phyloP scores from a whole-genome alignment of 2,888 invertebrate genomes.

The Cheilosia urbana region DNA sequence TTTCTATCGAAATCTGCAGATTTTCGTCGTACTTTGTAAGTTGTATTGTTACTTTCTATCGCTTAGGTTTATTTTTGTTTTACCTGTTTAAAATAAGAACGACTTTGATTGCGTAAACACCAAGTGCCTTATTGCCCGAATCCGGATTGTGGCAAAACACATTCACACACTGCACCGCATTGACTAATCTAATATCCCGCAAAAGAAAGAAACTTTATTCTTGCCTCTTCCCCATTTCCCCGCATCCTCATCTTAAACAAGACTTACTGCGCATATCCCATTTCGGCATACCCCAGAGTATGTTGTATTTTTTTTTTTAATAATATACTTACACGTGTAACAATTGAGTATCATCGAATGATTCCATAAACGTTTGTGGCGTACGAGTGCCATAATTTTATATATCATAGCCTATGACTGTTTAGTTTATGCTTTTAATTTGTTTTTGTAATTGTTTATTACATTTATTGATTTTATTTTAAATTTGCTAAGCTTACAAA shows the following conservation, averaged over 20 bases:
- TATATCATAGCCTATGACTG: slow-evolving; percentile 71
- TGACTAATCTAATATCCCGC: slow-evolving; percentile 39
- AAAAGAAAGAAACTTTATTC: slow-evolving; percentile 33
- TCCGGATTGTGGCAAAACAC: slow-evolving; percentile 66
- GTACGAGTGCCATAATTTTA: slow-evolving; percentile 67
- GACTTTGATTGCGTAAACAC: slow-evolving; percentile 53
- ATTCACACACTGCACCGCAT: slow-evolving; percentile 3
- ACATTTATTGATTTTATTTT: slow-evolving; percentile 42
- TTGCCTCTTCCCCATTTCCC: slow-evolving; percentile 36
- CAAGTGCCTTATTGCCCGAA: slow-evolving; percentile 74
- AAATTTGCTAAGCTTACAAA: slow-evolving; percentile 71
- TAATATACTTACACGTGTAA: slow-evolving; percentile 35
- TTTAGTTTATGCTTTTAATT: slow-evolving; percentile 63
- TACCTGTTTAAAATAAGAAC: slow-evolving; percentile 34
- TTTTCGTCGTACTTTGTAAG: slow-evolving; percentile 63
- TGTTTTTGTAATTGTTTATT: slow-evolving; percentile 22
- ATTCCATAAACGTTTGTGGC: slow-evolving; percentile 74
- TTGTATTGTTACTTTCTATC: slow-evolving; percentile 25
- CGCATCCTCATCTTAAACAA: slow-evolving; percentile 43
- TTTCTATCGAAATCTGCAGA: slow-evolving; percentile 70
- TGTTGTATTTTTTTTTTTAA: slow-evolving; percentile 53
- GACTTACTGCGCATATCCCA: slow-evolving; percentile 34
- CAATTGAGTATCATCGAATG: slow-evolving; percentile 66
- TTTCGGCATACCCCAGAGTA: slow-evolving; percentile 16
- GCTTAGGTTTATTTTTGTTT: slow-evolving; percentile 52